A percentile compares a stretch with the other conserved stretches of the same genome.
These are phyloP conservation scores for Drosophila setifemur DNA, from an alignment of 1,140 invertebrate species.

Conservation along the genomic window DNA sequence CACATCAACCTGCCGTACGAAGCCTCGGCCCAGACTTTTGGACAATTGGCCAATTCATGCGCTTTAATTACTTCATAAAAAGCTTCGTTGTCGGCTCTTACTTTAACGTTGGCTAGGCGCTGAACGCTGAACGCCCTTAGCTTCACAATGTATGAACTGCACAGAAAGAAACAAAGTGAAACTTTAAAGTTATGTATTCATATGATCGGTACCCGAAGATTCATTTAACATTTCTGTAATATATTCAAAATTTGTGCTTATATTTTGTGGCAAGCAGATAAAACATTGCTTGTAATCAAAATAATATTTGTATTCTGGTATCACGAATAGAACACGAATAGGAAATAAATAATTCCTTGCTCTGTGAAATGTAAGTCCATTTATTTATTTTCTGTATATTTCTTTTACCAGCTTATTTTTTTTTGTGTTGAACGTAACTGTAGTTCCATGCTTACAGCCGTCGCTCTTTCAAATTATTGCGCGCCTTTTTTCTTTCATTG, in stretches of 20 bases:
- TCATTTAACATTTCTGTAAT: no score
- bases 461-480: constrained; percentile 43
- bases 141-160: not conserved
- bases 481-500: constrained; percentile 47
- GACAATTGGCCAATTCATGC: constrained; percentile 76
- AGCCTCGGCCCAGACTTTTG: constrained; percentile 24
- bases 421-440: constrained; percentile 20
- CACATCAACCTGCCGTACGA: constrained; percentile 57
- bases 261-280: no score
- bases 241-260: not conserved
- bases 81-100: constrained; percentile 33
- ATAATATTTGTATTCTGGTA: no score
- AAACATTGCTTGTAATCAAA: no score
- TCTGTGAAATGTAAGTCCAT: no score
- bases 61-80: constrained; percentile 79
- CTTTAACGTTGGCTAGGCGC: constrained; percentile 25
- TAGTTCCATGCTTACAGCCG: constrained; percentile 17
- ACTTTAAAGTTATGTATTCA: no score
- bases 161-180: constrained; percentile 15
- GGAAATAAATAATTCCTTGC: no score
- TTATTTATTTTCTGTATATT: no score
- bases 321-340: no score
- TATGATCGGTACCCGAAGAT: no score
- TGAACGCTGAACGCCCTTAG: constrained; percentile 12
- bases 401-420: not conserved